Percentiles rank a stretch among this genome's conserved stretches.
Conservation (phyloP, 2,113 vertebrate genomes). For the Hypocryptadius cinnamomeus region DNA sequence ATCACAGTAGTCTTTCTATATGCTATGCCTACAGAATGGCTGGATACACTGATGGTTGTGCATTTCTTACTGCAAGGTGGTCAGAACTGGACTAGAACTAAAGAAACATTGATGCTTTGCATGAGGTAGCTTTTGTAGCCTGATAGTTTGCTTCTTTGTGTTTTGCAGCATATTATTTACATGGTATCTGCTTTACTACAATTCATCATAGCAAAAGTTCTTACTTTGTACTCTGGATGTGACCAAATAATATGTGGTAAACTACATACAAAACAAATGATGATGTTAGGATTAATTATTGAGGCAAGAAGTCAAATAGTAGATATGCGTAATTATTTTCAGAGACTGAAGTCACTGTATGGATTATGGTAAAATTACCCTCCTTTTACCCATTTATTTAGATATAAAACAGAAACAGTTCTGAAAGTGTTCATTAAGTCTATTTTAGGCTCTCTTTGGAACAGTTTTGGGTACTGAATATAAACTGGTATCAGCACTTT, state of each 20-base stretch:
- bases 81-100: neutral
- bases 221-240: neutral
- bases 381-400: constrained; percentile 35
- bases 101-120: neutral
- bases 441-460: constrained; percentile 37
- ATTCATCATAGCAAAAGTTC: neutral
- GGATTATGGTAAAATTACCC: neutral
- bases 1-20: neutral
- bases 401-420: neutral
- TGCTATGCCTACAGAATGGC: neutral
- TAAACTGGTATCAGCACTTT: constrained; percentile 22
- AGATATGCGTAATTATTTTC: neutral
- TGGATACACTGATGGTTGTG: neutral
- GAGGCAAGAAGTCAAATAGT: neutral
- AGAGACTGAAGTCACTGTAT: neutral
- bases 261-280: neutral
- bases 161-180: neutral
- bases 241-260: neutral
- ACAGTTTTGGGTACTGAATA: constrained; percentile 27
- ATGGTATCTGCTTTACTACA: neutral
- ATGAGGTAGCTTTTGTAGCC: neutral
- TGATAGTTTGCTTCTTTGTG: neutral
- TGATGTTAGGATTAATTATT: neutral
- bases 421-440: constrained; percentile 25
- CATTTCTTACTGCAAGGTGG: neutral